phyloP scores from a whole-genome alignment of 92 coral and sea anemone species.

The Muricea muricata region DNA sequence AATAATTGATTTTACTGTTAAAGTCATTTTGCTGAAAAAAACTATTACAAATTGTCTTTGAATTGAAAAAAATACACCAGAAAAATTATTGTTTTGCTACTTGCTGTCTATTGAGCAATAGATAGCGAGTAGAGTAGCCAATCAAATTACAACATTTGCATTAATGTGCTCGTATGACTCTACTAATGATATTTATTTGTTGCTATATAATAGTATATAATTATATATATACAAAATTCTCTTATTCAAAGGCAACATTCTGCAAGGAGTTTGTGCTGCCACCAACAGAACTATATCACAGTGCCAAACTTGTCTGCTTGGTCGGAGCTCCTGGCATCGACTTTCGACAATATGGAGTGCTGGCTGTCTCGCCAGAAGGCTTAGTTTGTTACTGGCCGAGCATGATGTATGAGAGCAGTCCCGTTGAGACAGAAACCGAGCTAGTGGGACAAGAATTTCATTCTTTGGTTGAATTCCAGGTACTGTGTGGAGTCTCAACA shows the following conservation, averaged over 20 bases:
- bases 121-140: too few relatives aligned
- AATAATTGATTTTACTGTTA: too few relatives aligned
- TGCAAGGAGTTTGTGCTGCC: conserved; percentile 90
- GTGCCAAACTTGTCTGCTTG: conserved; percentile 82
- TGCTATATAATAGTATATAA: too few relatives aligned
- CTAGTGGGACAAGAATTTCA: conserved; percentile 86
- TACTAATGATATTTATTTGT: too few relatives aligned
- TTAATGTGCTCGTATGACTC: too few relatives aligned
- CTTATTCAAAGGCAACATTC: conserved; percentile 69
- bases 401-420: conserved; percentile 80
- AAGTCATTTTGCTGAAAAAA: too few relatives aligned
- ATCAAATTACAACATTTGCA: too few relatives aligned
- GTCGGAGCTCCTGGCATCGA: conserved; percentile 69
- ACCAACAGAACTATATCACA: conserved; percentile 84
- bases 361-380: conserved; percentile 94
- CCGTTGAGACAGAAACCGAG: conserved; percentile 84
- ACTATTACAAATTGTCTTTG: too few relatives aligned
- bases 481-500: too few relatives aligned
- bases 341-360: conserved; percentile 64
- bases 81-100: too few relatives aligned
- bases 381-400: conserved; percentile 94
- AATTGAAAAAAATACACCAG: too few relatives aligned
- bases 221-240: not conserved
- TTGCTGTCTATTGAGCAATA: too few relatives aligned
- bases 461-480: conserved; percentile 87